Conservation (phyloP, 2,113 vertebrate species). For the Cheilinus undulatus region DNA sequence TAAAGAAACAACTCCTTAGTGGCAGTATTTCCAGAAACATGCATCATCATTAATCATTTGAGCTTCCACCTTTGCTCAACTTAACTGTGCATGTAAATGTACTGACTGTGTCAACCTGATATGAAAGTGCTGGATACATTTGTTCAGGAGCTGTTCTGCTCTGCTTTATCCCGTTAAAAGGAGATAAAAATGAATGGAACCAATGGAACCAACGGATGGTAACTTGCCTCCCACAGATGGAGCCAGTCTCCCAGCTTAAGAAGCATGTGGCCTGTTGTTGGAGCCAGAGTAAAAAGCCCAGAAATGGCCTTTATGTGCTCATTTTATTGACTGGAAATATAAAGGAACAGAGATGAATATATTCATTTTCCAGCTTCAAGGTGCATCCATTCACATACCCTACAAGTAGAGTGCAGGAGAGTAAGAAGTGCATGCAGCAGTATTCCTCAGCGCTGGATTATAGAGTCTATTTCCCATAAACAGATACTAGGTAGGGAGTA, state of each 20-base stretch:
- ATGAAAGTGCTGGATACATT: slow-evolving; percentile 47
- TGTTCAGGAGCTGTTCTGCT: slow-evolving; percentile 58
- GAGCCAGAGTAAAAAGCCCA: slow-evolving; percentile 15
- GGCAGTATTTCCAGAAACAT: too few species aligned
- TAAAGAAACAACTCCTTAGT: too few species aligned
- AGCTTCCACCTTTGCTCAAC: too few species aligned
- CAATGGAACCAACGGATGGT: slow-evolving; percentile 26
- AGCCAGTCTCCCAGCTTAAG: slow-evolving; percentile 14
- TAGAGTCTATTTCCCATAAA: slow-evolving; percentile 56
- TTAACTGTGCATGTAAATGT: too few species aligned
- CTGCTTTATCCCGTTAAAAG: slow-evolving; percentile 48
- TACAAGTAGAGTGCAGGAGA: slow-evolving; percentile 24
- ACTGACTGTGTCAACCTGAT: slow-evolving; percentile 55
- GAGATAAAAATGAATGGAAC: slow-evolving; percentile 33
- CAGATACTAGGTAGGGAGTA: slow-evolving; percentile 57
- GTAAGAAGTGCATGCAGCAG: slow-evolving; percentile 28
- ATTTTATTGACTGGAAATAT: slow-evolving; percentile 1
- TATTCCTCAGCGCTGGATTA: slow-evolving; percentile 55
- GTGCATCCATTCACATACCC: slow-evolving; percentile 27
- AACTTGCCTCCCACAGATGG: slow-evolving; percentile 16
- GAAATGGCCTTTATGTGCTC: not conserved
- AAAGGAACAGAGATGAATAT: not conserved
- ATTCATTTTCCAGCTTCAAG: slow-evolving; percentile 24
- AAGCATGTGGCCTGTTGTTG: slow-evolving; percentile 15
- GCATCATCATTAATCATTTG: too few species aligned